Percentiles rank a stretch among this genome's conserved stretches.
These are phyloP conservation scores for Melanophora roralis DNA, from an alignment of 2,888 invertebrate species.

Conservation along the genomic window DNA sequence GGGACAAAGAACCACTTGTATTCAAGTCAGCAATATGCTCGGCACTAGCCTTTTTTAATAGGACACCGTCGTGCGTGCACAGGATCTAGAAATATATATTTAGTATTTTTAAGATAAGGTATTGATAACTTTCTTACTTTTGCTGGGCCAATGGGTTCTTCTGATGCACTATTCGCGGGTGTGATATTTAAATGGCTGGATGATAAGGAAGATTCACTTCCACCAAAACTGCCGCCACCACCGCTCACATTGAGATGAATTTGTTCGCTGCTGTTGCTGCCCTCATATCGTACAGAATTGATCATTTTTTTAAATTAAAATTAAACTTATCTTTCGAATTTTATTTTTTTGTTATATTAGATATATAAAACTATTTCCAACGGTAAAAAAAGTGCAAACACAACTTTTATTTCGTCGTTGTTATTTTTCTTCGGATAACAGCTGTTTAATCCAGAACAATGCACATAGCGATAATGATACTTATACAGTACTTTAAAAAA, in stretches of 20 bases:
- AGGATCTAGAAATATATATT: constrained; percentile 79
- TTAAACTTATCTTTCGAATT: constrained; percentile 20
- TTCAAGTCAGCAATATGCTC: constrained; percentile 81
- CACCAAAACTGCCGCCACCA: neutral
- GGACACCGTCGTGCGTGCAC: constrained; percentile 88
- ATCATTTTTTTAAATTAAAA: constrained; percentile 64
- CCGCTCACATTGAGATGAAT: constrained; percentile 67
- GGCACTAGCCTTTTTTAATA: constrained; percentile 82
- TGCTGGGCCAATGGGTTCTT: constrained; percentile 65
- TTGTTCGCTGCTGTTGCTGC: constrained; percentile 63
- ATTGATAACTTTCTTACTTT: constrained; percentile 65
- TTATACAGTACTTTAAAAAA: constrained; percentile 12
- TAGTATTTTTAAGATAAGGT: neutral
- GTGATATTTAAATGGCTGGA: constrained; percentile 10
- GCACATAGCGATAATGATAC: constrained; percentile 15
- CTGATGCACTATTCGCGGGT: constrained; percentile 22
- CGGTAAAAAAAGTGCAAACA: constrained; percentile 32
- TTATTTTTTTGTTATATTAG: neutral
- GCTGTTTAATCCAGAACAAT: constrained; percentile 5
- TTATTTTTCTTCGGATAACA: constrained; percentile 35
- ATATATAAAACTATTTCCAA: neutral
- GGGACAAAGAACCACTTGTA: constrained; percentile 77
- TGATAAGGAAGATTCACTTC: constrained; percentile 65
- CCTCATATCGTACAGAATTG: constrained; percentile 70
- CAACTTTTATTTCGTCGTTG: constrained; percentile 47